Evolutionary conservation across 2,797 vertebrate genomes (phyloP).

Genomic region (Trichosurus vulpecula): DNA sequence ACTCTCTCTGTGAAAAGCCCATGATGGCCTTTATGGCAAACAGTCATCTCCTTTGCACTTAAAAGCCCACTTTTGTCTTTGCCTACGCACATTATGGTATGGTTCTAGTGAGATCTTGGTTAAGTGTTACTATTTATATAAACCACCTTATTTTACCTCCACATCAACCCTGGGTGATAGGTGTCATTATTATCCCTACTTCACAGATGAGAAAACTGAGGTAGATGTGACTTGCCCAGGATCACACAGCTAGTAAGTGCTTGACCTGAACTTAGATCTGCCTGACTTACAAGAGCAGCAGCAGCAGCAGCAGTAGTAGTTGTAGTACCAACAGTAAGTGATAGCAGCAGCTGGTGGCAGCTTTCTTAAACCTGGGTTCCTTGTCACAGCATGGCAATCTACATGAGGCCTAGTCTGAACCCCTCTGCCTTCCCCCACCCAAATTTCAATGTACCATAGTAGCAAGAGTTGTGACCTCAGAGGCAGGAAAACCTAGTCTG

Average conservation of each 20-base stretch:
- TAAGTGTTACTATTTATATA: background rate
- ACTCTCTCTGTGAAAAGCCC: conserved; percentile 19
- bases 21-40: background rate
- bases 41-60: background rate
- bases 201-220: background rate
- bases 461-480: background rate
- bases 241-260: background rate
- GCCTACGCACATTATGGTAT: background rate
- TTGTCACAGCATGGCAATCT: background rate
- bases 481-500: background rate
- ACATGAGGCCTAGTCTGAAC: background rate
- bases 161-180: background rate
- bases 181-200: background rate
- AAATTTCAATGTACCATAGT: background rate
- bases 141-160: background rate
- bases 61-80: conserved; percentile 10
- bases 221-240: background rate
- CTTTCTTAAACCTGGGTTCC: background rate
- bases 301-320: background rate
- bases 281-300: background rate
- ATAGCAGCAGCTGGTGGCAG: too few species aligned
- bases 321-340: background rate
- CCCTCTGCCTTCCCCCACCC: background rate
- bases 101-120: conserved; percentile 1
- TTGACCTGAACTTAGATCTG: background rate